Evolutionary conservation across 2,888 invertebrate species (phyloP).

Genomic region (Drosophila antonietae): DNA sequence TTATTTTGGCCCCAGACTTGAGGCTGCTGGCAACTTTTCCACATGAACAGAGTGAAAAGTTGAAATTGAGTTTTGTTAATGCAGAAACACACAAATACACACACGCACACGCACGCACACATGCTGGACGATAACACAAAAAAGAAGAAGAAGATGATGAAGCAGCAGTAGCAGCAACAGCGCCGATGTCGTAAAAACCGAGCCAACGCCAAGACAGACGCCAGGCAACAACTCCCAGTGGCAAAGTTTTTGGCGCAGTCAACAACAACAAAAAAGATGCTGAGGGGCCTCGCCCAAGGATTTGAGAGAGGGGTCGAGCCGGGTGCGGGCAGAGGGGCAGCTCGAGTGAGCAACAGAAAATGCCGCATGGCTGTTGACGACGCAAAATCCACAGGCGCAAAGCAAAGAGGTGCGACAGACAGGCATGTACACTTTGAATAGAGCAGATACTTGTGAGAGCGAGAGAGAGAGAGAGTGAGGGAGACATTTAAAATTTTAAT

Average conservation of each 20-base stretch:
- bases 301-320: background rate
- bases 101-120: conserved; percentile 12
- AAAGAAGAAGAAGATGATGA: background rate
- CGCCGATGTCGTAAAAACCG: conserved; percentile 40
- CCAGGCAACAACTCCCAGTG: conserved; percentile 53
- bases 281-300: background rate
- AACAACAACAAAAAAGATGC: conserved; percentile 39
- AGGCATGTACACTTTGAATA: conserved; percentile 32
- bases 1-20: conserved; percentile 31
- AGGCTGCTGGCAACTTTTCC: conserved; percentile 60
- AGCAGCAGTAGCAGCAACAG: conserved; percentile 20
- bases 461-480: background rate
- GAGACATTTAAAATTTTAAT: conserved; percentile 60
- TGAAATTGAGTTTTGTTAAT: conserved; percentile 69
- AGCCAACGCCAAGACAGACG: conserved; percentile 50
- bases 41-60: conserved; percentile 70
- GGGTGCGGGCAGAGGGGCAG: background rate
- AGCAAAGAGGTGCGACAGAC: conserved; percentile 56
- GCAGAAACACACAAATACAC: conserved; percentile 44
- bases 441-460: conserved; percentile 17
- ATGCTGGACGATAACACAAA: conserved; percentile 49
- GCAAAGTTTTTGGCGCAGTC: conserved; percentile 64
- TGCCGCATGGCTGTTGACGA: conserved; percentile 55
- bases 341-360: conserved; percentile 16
- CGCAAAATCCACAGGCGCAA: conserved; percentile 57